A percentile compares a stretch with the other conserved stretches of the same genome.
phyloP scores from a whole-genome alignment of 2,797 vertebrate species.

The Moxostoma hubbsi region DNA sequence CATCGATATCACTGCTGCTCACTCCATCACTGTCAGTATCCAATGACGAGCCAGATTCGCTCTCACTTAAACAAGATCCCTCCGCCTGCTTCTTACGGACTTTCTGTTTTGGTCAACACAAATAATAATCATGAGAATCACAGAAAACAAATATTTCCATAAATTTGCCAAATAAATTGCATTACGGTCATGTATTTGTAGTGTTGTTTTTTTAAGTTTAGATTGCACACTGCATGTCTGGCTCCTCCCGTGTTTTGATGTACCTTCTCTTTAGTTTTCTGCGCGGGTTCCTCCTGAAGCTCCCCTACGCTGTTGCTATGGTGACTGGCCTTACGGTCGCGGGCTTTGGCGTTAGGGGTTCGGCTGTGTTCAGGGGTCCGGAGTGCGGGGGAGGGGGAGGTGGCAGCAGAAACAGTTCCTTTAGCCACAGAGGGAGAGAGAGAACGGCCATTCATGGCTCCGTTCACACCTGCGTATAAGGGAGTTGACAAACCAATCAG shows the following conservation, averaged over 20 bases:
- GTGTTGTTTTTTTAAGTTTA: background rate
- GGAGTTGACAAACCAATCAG: slow-evolving; percentile 50
- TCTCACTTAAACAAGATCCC: slow-evolving; percentile 88
- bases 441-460: slow-evolving; percentile 89
- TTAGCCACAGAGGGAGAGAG: slow-evolving; percentile 81
- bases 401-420: slow-evolving; percentile 80
- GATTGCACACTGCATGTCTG: background rate
- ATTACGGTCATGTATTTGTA: background rate
- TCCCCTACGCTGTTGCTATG: slow-evolving; percentile 77
- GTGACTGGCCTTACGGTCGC: slow-evolving; percentile 81
- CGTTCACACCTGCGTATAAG: slow-evolving; percentile 85
- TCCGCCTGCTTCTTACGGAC: slow-evolving; percentile 88
- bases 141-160: background rate
- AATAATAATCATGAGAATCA: slow-evolving; percentile 10
- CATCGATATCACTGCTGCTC: slow-evolving; percentile 95
- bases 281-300: slow-evolving; percentile 78
- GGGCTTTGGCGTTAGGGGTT: slow-evolving; percentile 76
- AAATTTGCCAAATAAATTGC: background rate
- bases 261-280: slow-evolving; percentile 95
- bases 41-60: slow-evolving; percentile 92
- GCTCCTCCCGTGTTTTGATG: background rate
- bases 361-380: slow-evolving; percentile 80
- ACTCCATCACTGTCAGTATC: slow-evolving; percentile 95
- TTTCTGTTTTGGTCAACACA: slow-evolving; percentile 76
- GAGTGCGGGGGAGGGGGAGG: slow-evolving; percentile 76